A percentile compares a stretch with the other conserved stretches of the same genome.
Conservation (phyloP, 2,888 invertebrate genomes). For the Xanthia togata region DNA sequence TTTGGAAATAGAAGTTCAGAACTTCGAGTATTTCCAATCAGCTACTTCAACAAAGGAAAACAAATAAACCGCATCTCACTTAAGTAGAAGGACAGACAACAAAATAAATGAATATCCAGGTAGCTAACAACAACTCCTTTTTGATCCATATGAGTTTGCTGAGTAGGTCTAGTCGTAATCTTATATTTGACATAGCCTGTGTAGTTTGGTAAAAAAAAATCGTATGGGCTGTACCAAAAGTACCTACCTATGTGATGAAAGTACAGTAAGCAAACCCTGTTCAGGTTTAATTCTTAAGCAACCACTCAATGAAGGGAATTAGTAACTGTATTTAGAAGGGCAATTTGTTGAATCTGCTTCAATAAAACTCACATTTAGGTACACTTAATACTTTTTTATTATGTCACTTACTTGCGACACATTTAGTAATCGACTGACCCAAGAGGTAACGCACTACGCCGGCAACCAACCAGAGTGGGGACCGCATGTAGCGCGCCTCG, state of each 20-base stretch:
- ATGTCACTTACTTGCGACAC: too few relatives aligned
- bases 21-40: constrained; percentile 57
- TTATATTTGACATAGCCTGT: too few relatives aligned
- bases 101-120: constrained; percentile 7
- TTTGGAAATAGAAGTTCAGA: constrained; percentile 35
- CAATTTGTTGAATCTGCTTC: not conserved
- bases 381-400: too few relatives aligned
- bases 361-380: too few relatives aligned
- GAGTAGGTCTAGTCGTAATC: too few relatives aligned
- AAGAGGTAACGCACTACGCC: too few relatives aligned
- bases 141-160: not conserved
- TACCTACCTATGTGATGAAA: not conserved
- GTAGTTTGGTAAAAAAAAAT: not conserved
- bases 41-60: constrained; percentile 54
- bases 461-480: too few relatives aligned
- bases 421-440: too few relatives aligned
- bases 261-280: not conserved
- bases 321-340: not conserved
- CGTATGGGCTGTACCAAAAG: not conserved
- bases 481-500: too few relatives aligned
- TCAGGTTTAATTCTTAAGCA: too few relatives aligned
- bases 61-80: constrained; percentile 44
- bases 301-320: not conserved
- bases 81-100: constrained; percentile 29
- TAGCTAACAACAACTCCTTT: not conserved